These are phyloP conservation scores for Tenthredo amoena DNA, from an alignment of 2,888 invertebrate species.

Conservation along the genomic window DNA sequence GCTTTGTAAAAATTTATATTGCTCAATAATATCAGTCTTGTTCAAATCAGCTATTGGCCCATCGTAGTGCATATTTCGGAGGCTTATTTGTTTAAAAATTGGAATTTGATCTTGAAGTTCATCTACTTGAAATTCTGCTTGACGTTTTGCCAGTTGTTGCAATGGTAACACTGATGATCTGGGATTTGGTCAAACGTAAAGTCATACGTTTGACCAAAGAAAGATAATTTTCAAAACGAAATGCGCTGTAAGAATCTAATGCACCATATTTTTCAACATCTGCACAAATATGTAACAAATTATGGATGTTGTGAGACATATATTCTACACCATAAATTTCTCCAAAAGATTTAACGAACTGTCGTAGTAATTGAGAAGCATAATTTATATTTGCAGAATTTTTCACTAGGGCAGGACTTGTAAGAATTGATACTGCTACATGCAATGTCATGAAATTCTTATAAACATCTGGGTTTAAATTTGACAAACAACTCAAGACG, in stretches of 20 bases:
- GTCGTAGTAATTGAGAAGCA: slow-evolving; percentile 24
- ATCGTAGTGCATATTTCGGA: not conserved
- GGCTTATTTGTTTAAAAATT: not conserved
- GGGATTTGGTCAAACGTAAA: too few species aligned
- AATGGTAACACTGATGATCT: not conserved
- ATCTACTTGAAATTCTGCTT: not conserved
- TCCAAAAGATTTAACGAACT: slow-evolving; percentile 34
- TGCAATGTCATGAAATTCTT: not conserved
- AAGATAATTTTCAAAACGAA: slow-evolving; percentile 32
- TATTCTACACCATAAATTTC: slow-evolving; percentile 30
- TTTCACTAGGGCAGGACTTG: not conserved
- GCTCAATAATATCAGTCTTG: not conserved
- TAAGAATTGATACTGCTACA: not conserved
- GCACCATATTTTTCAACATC: slow-evolving; percentile 45
- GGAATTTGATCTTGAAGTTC: not conserved
- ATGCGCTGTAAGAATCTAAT: slow-evolving; percentile 47
- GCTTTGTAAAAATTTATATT: not conserved
- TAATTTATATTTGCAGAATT: slow-evolving; percentile 24
- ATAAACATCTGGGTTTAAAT: not conserved
- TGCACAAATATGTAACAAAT: slow-evolving; percentile 42
- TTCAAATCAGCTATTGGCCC: not conserved
- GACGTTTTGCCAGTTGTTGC: not conserved
- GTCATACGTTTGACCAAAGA: not conserved
- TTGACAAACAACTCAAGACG: not conserved
- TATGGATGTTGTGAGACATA: slow-evolving; percentile 49